These are phyloP conservation scores for Drosophila paracracens DNA, from an alignment of 2,888 invertebrate genomes.

Conservation along the genomic window DNA sequence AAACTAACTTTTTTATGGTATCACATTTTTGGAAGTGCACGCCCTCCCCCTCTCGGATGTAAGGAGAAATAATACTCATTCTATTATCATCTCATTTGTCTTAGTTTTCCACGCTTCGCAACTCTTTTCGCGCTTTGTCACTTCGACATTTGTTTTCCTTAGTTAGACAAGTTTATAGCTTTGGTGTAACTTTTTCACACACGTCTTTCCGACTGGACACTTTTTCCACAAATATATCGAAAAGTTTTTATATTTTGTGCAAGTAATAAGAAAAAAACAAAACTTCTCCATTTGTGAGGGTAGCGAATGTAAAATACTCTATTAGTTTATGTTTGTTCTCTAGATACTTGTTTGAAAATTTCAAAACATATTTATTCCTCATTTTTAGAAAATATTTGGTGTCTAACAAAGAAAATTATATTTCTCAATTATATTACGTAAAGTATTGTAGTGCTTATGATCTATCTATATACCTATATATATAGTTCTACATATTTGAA, in stretches of 20 bases:
- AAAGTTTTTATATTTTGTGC: slow-evolving; percentile 61
- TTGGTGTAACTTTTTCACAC: slow-evolving; percentile 57
- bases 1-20: slow-evolving; percentile 39
- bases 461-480: not conserved
- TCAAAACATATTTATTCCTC: not conserved
- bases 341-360: not conserved
- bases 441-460: not conserved
- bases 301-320: slow-evolving; percentile 22
- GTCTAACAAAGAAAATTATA: not conserved
- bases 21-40: not conserved
- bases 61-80: slow-evolving; percentile 59
- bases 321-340: not conserved
- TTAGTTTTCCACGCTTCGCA: slow-evolving; percentile 62
- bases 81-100: slow-evolving; percentile 75
- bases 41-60: slow-evolving; percentile 14
- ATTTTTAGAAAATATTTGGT: not conserved
- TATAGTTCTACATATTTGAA: not conserved
- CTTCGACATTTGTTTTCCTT: slow-evolving; percentile 73
- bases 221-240: slow-evolving; percentile 48
- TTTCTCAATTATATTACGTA: not conserved
- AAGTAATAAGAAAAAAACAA: slow-evolving; percentile 32
- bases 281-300: not conserved
- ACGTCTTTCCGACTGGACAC: slow-evolving; percentile 53
- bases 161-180: slow-evolving; percentile 74
- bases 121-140: slow-evolving; percentile 72